A percentile compares a stretch with the other conserved stretches of the same genome.
These are phyloP conservation scores for Sipha flava DNA, from an alignment of 1,140 invertebrate species.

Conservation along the genomic window DNA sequence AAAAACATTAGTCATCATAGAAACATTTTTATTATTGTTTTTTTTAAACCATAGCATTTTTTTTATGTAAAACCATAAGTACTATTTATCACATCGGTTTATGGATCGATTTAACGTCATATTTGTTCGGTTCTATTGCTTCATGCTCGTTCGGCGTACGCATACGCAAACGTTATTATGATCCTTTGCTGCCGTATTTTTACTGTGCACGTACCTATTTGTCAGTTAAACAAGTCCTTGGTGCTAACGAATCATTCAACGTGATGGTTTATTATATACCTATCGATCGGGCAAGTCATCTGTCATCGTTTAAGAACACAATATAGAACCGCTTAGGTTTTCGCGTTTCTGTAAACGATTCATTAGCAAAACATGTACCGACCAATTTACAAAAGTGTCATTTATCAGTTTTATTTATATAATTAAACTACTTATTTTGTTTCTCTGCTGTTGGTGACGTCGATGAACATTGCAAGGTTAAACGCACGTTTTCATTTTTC, in stretches of 20 bases:
- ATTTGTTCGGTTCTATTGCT: not conserved
- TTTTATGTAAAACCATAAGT: too few relatives aligned
- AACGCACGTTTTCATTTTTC: not conserved
- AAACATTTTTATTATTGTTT: too few relatives aligned
- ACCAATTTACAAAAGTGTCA: not conserved
- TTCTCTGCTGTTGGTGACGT: not conserved
- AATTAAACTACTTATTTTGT: not conserved
- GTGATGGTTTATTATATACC: too few relatives aligned
- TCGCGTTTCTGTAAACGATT: not conserved
- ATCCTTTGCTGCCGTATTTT: not conserved
- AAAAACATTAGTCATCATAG: too few relatives aligned
- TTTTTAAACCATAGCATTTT: too few relatives aligned
- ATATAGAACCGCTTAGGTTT: not conserved
- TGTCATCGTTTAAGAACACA: not conserved
- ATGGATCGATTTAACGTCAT: not conserved
- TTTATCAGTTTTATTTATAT: not conserved
- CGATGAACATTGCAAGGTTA: not conserved
- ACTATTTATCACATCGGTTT: too few relatives aligned
- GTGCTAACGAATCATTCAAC: constrained; percentile 12
- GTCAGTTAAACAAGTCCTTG: not conserved
- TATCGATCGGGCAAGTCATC: not conserved
- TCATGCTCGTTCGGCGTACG: not conserved
- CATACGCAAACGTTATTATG: not conserved
- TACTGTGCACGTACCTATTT: not conserved
- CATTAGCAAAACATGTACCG: not conserved